Percentiles rank a stretch among this genome's conserved stretches.
Conservation (phyloP, 2,888 invertebrate genomes). For the Eustalomyia histrio region DNA sequence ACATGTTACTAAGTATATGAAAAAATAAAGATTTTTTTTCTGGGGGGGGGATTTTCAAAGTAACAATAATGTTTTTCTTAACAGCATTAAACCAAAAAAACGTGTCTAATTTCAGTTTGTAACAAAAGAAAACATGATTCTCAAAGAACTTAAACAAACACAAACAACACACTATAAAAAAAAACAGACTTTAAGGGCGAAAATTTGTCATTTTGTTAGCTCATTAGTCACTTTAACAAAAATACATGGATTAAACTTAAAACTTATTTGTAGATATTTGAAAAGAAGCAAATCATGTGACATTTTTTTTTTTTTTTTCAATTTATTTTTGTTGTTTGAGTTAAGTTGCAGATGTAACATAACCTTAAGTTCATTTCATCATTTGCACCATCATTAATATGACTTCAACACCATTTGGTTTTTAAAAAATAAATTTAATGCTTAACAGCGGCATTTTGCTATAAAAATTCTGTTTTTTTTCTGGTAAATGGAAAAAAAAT, state of each 20-base stretch:
- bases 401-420: constrained; percentile 62
- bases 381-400: constrained; percentile 65
- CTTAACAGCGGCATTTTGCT: constrained; percentile 15
- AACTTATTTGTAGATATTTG: constrained; percentile 61
- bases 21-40: constrained; percentile 19
- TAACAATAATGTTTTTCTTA: constrained; percentile 40
- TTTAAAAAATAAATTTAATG: not conserved
- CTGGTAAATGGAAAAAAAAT: not conserved
- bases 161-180: constrained; percentile 6
- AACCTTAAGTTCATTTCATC: constrained; percentile 61
- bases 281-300: constrained; percentile 55
- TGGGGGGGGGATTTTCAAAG: not conserved
- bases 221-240: constrained; percentile 64
- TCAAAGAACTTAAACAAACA: constrained; percentile 50
- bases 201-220: constrained; percentile 65
- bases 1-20: constrained; percentile 40
- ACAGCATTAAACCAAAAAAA: constrained; percentile 39
- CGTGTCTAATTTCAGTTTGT: constrained; percentile 59
- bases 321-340: not conserved
- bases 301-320: constrained; percentile 23
- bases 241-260: constrained; percentile 44
- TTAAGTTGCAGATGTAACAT: constrained; percentile 3
- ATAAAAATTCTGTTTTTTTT: not conserved
- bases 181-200: constrained; percentile 50
- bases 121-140: constrained; percentile 45